A percentile compares a stretch with the other conserved stretches of the same genome.
phyloP scores from a whole-genome alignment of 2,113 vertebrate species.

The Columbina picui region DNA sequence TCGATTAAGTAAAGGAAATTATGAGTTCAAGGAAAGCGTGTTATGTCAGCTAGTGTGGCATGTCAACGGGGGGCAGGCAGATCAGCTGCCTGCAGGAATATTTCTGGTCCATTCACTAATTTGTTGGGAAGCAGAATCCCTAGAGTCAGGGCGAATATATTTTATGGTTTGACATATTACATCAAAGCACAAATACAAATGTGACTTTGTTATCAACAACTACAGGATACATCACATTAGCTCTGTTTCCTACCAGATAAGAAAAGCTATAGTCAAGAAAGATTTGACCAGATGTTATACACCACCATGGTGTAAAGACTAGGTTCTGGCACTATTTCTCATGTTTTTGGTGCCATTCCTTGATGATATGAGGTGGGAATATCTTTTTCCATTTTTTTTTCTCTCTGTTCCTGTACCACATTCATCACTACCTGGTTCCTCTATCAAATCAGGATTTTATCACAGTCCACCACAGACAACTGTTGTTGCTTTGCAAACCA shows the following conservation, averaged over 20 bases:
- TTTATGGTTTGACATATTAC: neutral
- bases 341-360: neutral
- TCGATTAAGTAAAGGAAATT: neutral
- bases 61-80: neutral
- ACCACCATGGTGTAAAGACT: neutral
- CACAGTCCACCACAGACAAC: neutral
- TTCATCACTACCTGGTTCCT: neutral
- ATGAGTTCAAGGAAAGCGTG: neutral
- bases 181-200: neutral
- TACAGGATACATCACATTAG: neutral
- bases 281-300: neutral
- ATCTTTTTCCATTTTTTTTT: neutral
- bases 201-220: neutral
- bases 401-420: neutral
- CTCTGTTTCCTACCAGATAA: neutral
- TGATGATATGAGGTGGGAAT: neutral
- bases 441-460: neutral
- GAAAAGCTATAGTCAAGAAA: neutral
- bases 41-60: neutral
- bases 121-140: neutral
- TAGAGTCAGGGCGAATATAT: neutral
- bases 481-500: neutral
- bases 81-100: neutral
- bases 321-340: neutral
- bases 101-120: neutral